Percentiles rank a stretch among this genome's conserved stretches.
These are phyloP conservation scores for Drosophila melanosoma DNA, from an alignment of 2,888 invertebrate species.

Conservation along the genomic window DNA sequence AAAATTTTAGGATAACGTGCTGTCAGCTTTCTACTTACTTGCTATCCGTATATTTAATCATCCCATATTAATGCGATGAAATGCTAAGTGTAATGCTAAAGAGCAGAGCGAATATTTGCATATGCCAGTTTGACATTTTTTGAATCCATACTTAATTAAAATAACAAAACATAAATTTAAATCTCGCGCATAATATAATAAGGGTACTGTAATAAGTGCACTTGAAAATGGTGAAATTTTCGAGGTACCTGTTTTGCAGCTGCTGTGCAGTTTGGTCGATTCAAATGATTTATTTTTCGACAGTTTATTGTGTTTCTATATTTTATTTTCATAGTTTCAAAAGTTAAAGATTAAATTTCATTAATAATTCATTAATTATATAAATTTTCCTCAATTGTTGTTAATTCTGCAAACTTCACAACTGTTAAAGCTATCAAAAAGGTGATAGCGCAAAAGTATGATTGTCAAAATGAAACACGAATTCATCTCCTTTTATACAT, in stretches of 20 bases:
- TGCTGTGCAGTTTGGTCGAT: neutral
- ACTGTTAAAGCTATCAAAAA: neutral
- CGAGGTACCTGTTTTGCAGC: neutral
- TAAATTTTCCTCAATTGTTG: neutral
- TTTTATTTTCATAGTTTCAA: neutral
- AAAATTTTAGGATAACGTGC: conserved; percentile 6
- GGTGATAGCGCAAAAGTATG: neutral
- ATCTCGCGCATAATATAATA: neutral
- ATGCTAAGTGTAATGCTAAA: neutral
- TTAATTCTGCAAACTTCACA: neutral
- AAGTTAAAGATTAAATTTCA: neutral
- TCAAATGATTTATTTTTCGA: neutral
- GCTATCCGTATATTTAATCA: neutral
- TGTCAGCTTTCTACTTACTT: neutral
- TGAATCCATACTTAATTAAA: neutral
- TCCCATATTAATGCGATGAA: neutral
- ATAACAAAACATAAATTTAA: neutral
- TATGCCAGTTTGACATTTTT: neutral
- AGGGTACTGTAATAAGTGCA: neutral
- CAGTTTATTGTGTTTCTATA: neutral
- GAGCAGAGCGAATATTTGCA: neutral
- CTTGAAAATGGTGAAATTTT: neutral
- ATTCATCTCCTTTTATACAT: no score
- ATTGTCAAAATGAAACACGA: neutral
- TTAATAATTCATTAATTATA: no score